Evolutionary conservation across 2,113 vertebrate species (phyloP).

Genomic region (Holacanthus passer): DNA sequence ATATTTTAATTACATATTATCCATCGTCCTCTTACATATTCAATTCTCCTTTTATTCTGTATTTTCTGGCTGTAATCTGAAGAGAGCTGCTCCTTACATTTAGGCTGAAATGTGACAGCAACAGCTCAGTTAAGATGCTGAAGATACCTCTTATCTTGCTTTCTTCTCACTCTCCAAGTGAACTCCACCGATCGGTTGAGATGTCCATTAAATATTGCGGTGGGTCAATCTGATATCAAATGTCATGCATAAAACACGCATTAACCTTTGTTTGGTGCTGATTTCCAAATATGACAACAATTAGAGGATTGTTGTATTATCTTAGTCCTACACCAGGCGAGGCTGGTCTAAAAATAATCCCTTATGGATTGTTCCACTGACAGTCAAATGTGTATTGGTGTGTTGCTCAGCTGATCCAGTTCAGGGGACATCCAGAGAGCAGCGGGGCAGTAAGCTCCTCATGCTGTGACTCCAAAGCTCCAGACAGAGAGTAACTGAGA

Average conservation of each 20-base stretch:
- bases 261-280: neutral
- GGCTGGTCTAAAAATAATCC: constrained; percentile 45
- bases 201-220: neutral
- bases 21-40: neutral
- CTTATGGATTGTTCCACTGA: constrained; percentile 48
- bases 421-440: constrained; percentile 28
- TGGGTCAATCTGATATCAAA: neutral
- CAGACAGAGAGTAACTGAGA: constrained; percentile 14
- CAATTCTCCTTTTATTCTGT: neutral
- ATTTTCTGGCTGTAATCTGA: neutral
- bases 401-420: constrained; percentile 39
- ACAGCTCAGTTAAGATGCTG: constrained; percentile 4
- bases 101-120: constrained; percentile 15
- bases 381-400: constrained; percentile 20
- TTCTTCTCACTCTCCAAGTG: neutral
- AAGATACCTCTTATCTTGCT: neutral
- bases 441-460: constrained; percentile 29
- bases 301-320: neutral
- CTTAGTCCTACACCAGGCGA: neutral
- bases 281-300: neutral
- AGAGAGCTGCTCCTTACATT: neutral
- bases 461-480: constrained; percentile 24
- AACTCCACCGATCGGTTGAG: neutral
- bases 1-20: constrained; percentile 26
- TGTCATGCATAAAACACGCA: neutral